A percentile compares a stretch with the other conserved stretches of the same genome.
Conservation (phyloP, 2,888 invertebrate genomes). For the Drosophila trichaetosa region DNA sequence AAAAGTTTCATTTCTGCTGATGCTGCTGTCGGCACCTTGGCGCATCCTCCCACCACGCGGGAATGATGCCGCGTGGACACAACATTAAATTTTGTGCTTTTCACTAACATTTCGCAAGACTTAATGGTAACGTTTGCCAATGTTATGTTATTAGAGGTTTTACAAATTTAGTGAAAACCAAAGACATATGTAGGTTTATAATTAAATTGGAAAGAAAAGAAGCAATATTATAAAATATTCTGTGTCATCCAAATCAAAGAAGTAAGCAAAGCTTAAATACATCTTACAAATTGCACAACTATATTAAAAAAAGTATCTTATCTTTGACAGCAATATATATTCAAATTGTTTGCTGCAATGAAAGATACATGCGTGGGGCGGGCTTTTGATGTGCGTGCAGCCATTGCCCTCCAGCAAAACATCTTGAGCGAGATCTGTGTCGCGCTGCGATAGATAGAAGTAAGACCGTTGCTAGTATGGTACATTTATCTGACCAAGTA, state of each 20-base stretch:
- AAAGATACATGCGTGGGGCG: slow-evolving; percentile 38
- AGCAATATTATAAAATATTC: neutral
- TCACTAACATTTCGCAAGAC: slow-evolving; percentile 53
- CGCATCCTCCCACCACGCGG: neutral
- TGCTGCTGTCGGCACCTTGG: slow-evolving; percentile 52
- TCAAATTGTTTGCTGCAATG: slow-evolving; percentile 47
- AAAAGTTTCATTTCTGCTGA: slow-evolving; percentile 72
- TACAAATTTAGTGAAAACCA: slow-evolving; percentile 2
- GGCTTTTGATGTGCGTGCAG: slow-evolving; percentile 49
- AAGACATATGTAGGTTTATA: neutral
- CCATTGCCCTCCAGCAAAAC: slow-evolving; percentile 67
- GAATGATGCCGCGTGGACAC: slow-evolving; percentile 24
- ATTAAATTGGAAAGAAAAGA: neutral
- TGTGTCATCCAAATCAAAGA: neutral
- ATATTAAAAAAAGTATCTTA: slow-evolving; percentile 39
- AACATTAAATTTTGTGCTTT: slow-evolving; percentile 71
- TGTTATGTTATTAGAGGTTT: slow-evolving; percentile 28
- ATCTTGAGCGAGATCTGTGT: slow-evolving; percentile 71
- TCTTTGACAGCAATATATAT: slow-evolving; percentile 42
- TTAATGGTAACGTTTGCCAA: slow-evolving; percentile 61
- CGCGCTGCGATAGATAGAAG: slow-evolving; percentile 57
- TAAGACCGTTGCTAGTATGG: slow-evolving; percentile 15
- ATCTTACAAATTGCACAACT: neutral
- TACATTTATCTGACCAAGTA: slow-evolving; percentile 10
- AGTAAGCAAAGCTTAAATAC: neutral